phyloP scores from a whole-genome alignment of 2,113 vertebrate species.

The Dasyurus viverrinus region DNA sequence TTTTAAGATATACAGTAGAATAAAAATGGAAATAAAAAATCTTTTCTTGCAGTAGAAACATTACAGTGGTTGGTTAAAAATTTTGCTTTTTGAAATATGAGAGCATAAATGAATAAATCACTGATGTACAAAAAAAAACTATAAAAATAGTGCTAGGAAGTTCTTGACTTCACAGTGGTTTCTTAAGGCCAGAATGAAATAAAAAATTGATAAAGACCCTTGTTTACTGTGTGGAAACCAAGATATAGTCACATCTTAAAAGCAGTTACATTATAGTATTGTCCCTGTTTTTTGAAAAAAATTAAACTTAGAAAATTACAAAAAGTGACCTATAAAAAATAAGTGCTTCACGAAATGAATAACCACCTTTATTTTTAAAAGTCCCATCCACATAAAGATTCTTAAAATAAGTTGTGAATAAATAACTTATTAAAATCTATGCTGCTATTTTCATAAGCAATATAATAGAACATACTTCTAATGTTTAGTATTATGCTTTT shows the following conservation, averaged over 20 bases:
- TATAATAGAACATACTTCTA: not conserved
- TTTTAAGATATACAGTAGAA: too few relatives aligned
- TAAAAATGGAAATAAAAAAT: too few relatives aligned
- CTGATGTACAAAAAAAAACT: not conserved
- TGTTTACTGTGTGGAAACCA: not conserved
- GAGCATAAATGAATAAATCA: not conserved
- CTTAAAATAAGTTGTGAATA: not conserved
- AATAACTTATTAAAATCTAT: not conserved
- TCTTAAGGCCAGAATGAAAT: not conserved
- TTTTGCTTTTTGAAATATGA: too few relatives aligned
- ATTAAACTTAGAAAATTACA: not conserved
- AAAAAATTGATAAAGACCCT: not conserved
- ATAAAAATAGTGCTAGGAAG: not conserved
- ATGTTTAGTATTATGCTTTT: not conserved
- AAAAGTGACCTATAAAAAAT: not conserved
- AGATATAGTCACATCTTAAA: not conserved
- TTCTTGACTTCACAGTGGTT: not conserved
- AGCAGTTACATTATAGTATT: not conserved
- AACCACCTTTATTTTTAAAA: not conserved
- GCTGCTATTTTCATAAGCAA: not conserved
- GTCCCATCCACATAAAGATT: not conserved
- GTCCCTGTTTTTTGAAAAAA: not conserved
- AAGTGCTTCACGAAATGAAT: too few relatives aligned
- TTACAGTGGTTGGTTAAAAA: too few relatives aligned
- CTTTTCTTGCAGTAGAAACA: too few relatives aligned